Base-by-base conservation (phyloP, 1,140 invertebrate genomes). In the Bombus breviceps region DNA sequence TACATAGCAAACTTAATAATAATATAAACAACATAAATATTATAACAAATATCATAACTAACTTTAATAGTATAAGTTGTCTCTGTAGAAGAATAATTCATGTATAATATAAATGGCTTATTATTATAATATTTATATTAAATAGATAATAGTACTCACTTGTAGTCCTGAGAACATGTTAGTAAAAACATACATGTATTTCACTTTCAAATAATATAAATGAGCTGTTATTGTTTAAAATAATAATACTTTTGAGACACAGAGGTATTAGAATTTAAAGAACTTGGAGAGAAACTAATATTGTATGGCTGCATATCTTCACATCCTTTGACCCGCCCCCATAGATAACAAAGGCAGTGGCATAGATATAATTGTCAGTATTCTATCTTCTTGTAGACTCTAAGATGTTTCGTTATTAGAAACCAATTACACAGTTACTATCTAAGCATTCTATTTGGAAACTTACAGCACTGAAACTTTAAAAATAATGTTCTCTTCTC, bases 401-500 rank as follows among this genome's bases (percentile, higher is more conserved):
- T 73, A 75, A 39, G 81, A 3, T 39, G 37, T n/a, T 78, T 79
- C 22, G 6, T 12, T 3, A 37, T 47, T 59, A 43, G 53, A 59
- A 62, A 5, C 34, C 18, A 28, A 28, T 59, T 25, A n/a, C 3
- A 32, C 25, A 3, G 34, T 25, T 84, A 47, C 39, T 28, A 68
- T 18, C 1, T 62, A 34, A 15, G 41, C 28, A 68, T 57, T 68
- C 69, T 53, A 32, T 86, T 9, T 22, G 62, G 41, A n/a, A 62
- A 57, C 25, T 71, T 37, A 28, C 57, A 34, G 43, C 41, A 32
- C 59, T 41, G n/a, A 34, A 34, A 78, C 77, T 90, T 90, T 88
- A 90, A 90, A 90, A 90, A 90, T 90, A 90, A 83, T 81, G 34
- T 66, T 76, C 47, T 68, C 57, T 85, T 75, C 69, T 41, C 41